These are phyloP conservation scores for Equus przewalskii DNA, from an alignment of 2,113 vertebrate species.

Conservation along the genomic window DNA sequence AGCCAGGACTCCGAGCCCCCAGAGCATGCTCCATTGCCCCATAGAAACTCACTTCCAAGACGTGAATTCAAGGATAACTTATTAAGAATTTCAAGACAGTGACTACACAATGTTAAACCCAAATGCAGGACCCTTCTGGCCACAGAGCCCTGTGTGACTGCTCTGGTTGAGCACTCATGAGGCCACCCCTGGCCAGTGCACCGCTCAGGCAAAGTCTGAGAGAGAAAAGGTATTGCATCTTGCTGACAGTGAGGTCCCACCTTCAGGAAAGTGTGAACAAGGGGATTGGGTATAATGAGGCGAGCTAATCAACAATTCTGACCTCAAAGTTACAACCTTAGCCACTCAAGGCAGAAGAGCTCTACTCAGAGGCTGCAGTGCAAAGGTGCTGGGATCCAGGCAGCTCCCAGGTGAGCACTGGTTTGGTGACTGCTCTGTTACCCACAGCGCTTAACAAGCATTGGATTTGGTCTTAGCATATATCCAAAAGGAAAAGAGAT, in stretches of 20 bases:
- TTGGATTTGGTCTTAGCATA: background rate
- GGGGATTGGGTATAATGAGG: accelerated
- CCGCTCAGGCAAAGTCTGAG: background rate
- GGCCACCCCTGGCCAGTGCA: background rate
- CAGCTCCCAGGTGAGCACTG: background rate
- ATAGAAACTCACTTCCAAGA: background rate
- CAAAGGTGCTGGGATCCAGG: background rate
- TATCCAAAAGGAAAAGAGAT: background rate
- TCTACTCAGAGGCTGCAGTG: background rate
- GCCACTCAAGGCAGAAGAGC: background rate
- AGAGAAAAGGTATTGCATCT: background rate
- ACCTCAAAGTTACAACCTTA: background rate
- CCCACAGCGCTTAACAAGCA: background rate
- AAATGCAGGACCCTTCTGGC: background rate
- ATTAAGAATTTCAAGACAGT: background rate
- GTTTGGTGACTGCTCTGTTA: background rate
- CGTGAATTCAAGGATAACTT: background rate
- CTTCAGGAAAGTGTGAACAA: background rate
- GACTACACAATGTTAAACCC: background rate
- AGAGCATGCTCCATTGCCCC: background rate
- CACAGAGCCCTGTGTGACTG: background rate
- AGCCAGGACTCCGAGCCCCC: background rate
- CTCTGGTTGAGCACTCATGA: background rate
- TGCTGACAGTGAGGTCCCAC: background rate
- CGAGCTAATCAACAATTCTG: background rate